Percentiles rank a stretch among this genome's conserved stretches.
Evolutionary conservation across 2,113 vertebrate species (phyloP).

Genomic region (Apistogramma diplotaenia): DNA sequence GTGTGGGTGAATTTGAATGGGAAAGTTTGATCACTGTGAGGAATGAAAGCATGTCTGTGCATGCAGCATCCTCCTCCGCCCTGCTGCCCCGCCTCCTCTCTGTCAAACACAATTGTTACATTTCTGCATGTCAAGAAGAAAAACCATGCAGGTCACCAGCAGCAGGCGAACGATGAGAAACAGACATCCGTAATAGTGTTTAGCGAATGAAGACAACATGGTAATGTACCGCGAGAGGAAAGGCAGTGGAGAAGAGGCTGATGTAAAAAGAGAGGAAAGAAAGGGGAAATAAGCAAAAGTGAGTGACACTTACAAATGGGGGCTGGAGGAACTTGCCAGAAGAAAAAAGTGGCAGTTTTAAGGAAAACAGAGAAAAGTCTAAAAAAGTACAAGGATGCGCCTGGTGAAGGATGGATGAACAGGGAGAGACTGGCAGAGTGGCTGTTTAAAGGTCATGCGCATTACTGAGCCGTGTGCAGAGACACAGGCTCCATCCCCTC

Average conservation of each 20-base stretch:
- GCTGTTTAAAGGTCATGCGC: slow-evolving; percentile 54
- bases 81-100: background rate
- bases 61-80: background rate
- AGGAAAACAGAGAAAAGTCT: background rate
- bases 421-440: background rate
- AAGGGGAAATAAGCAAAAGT: background rate
- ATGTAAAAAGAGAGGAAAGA: background rate
- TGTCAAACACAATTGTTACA: background rate
- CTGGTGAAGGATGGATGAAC: background rate
- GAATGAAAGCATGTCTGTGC: slow-evolving; percentile 35
- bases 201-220: background rate
- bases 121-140: background rate
- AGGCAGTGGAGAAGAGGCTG: background rate
- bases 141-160: background rate
- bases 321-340: background rate
- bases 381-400: background rate
- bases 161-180: background rate
- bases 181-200: background rate
- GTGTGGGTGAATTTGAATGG: slow-evolving; percentile 24
- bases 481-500: background rate
- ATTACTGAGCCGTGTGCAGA: slow-evolving; percentile 35
- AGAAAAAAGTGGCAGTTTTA: background rate
- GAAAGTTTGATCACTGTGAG: slow-evolving; percentile 30
- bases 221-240: background rate
- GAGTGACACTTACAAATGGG: background rate